Base-by-base conservation (phyloP, 2,888 invertebrate species). In the Tachina lurida region DNA sequence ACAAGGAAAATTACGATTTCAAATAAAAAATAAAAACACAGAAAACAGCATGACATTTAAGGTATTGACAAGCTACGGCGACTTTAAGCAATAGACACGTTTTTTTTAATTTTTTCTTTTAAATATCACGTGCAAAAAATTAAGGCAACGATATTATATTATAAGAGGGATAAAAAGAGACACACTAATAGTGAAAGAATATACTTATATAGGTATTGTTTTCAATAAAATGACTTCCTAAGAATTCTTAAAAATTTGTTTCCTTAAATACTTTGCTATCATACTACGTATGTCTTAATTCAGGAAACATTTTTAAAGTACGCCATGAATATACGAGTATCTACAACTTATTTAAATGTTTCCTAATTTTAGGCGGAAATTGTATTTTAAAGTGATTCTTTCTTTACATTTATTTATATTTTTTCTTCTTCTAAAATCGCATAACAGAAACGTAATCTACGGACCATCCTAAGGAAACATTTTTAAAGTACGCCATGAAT, bases 1-100 rank as follows among this genome's bases (percentile, higher is more conserved):
- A 63, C 78, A 82, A 86, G 63, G 81, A 85, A 77, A 86, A 87
- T 87, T 75, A 85, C 87, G 81, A 80, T 63, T 73, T 83, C 80
- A 86, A 78, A 76, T 43, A 62, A 73, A 83, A 52, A 71, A n/a
- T n/a, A 68, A 73, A 83, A 52, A 71, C 60, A 62, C n/a, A 45
- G 58, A 80, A 76, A 76, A 80, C 81, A 67, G 87, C 87, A 84
- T 82, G 86, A 77, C 62, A 78, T 78, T 73, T 47, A 65, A 60
- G 73, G 52, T 68, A 84, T 65, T 83, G 77, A 74, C 71, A 81
- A 43, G 71, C 22, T 58, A 77, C 54, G 76, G 49, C 79, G 62
- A 41, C 79, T 58, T 60, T 67, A 81, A 49, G 49, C 39, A 56
- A 58, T 56, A 68, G 45, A 67, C 80, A 81, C 19, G 68, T 49